Conservation (phyloP, 1,140 invertebrate species). For the Streblospio benedicti region DNA sequence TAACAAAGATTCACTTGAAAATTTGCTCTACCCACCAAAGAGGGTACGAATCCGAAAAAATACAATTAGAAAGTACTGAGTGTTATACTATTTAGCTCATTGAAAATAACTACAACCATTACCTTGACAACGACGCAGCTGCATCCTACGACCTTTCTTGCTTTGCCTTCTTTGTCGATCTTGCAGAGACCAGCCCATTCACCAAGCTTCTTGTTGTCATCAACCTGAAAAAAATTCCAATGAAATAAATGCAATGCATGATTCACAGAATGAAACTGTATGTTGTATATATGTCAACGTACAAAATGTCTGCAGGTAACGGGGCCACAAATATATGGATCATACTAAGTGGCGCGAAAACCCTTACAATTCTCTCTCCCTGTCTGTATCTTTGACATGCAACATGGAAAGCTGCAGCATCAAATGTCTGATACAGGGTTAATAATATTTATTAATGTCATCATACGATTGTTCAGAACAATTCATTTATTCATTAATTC, state of each 20-base stretch:
- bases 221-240: slow-evolving; percentile 55
- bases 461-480: too few relatives aligned
- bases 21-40: neutral
- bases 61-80: neutral
- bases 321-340: too few relatives aligned
- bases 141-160: slow-evolving; percentile 96
- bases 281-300: too few relatives aligned
- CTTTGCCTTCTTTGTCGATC: slow-evolving; percentile 97
- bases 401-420: too few relatives aligned
- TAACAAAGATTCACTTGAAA: neutral
- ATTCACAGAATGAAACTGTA: neutral
- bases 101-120: neutral
- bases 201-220: slow-evolving; percentile 96
- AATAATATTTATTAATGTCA: too few relatives aligned
- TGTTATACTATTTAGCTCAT: neutral
- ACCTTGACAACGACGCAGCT: slow-evolving; percentile 86
- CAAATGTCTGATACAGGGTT: too few relatives aligned
- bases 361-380: too few relatives aligned
- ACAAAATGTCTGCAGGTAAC: too few relatives aligned
- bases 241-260: slow-evolving; percentile 11
- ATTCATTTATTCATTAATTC: too few relatives aligned
- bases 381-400: too few relatives aligned
- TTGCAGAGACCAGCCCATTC: slow-evolving; percentile 99
- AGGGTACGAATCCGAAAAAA: neutral
- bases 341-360: too few relatives aligned